phyloP scores from a whole-genome alignment of 2,888 invertebrate species.

The Halictus quadricinctus region DNA sequence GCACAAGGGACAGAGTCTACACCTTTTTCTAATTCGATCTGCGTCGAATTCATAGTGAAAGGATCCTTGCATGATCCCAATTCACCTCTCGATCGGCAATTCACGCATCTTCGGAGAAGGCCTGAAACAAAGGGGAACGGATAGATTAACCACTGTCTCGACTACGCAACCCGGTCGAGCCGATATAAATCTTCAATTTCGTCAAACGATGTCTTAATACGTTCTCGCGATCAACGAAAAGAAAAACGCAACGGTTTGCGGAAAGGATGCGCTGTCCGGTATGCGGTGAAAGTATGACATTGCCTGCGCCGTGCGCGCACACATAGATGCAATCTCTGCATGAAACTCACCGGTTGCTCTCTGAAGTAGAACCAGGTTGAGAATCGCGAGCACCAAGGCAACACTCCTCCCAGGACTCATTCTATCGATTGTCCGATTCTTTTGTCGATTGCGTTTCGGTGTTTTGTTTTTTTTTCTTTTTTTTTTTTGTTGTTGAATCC shows the following conservation, averaged over 20 bases:
- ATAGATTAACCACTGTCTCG: not conserved
- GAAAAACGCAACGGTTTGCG: not conserved
- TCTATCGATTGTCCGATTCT: slow-evolving; percentile 26
- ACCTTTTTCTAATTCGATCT: slow-evolving; percentile 88
- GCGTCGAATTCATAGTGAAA: slow-evolving; percentile 90
- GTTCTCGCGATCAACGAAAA: not conserved
- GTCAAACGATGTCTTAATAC: slow-evolving; percentile 10
- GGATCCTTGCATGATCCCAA: slow-evolving; percentile 95
- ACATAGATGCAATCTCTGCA: slow-evolving; percentile 24
- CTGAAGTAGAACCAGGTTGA: slow-evolving; percentile 52
- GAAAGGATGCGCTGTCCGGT: slow-evolving; percentile 51
- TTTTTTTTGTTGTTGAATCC: not conserved
- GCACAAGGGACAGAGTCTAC: slow-evolving; percentile 91
- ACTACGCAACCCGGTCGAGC: not conserved
- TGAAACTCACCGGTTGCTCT: slow-evolving; percentile 67
- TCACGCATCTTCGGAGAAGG: slow-evolving; percentile 89
- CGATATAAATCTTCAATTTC: slow-evolving; percentile 15
- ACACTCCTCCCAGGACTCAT: slow-evolving; percentile 61
- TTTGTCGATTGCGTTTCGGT: not conserved
- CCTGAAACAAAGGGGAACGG: slow-evolving; percentile 82
- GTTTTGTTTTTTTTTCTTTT: not conserved
- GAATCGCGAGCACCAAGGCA: slow-evolving; percentile 50
- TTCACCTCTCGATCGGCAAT: slow-evolving; percentile 93
- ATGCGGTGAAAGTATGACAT: slow-evolving; percentile 62
- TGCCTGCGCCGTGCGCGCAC: slow-evolving; percentile 22